Evolutionary conservation across 2,888 invertebrate species (phyloP), one percentile per base, ranked within the genome.

Genomic region (Leucophenga montana): DNA sequence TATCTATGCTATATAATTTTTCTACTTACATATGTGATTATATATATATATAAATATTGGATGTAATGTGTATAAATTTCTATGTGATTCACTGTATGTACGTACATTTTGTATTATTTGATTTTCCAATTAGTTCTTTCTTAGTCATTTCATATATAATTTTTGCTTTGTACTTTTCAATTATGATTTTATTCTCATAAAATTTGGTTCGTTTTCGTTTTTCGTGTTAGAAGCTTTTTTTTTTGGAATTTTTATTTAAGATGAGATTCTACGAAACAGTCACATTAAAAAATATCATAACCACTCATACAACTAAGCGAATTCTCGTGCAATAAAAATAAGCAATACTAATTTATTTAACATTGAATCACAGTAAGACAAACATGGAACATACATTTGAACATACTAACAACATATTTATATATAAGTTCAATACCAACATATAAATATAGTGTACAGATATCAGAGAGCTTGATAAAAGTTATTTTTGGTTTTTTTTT

Each of bases 41-140:
- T 50, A 27, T 27, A 27, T 27, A 27, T 50, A 81, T 82, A 83
- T 79, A 75, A 79, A 80, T 86, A 86, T 86, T 86, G 87, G 86
- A 85, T 86, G 86, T 86, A 78, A 79, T 86, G 85, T 85, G 85
- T 86, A 80, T 73, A 85, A 84, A 85, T 82, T 85, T 86, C 82
- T 83, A 85, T 86, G 86, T 86, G 85, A 86, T 85, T 86, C 86
- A 86, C 86, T 87, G 87, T 86, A 85, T 87, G 84, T 86, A 39
- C 39, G 85, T 82, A 82, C 78, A 78, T 67, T 75, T 75, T 64
- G 14, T 75, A 74, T 73, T 70, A 78, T 75, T 70, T 71, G 54
- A n/a, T 70, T 71, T 62, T 69, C 5, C 27, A 22, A 33, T 61
- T 61, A 57, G 11, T 57, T n/a, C 3, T 18, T 61, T 18, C 44